These are phyloP conservation scores for Gymnocephalus cernua DNA, from an alignment of 2,113 vertebrate species.

Conservation along the genomic window DNA sequence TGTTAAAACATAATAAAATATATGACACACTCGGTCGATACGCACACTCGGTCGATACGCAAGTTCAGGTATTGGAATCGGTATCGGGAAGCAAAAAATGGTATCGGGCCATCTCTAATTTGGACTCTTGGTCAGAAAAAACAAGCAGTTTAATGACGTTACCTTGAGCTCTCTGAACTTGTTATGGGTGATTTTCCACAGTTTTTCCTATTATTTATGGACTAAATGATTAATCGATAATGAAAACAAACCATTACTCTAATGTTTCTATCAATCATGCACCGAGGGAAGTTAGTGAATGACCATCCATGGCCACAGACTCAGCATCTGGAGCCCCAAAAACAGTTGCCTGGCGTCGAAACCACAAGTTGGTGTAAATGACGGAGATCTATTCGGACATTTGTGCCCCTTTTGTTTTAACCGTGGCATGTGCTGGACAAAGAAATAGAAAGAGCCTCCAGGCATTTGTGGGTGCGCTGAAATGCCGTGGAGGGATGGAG, in stretches of 20 bases:
- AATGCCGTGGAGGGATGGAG: background rate
- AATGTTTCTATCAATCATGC: conserved; percentile 3
- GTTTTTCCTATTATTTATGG: background rate
- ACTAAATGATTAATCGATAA: background rate
- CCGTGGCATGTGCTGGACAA: conserved; percentile 22
- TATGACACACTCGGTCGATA: no score
- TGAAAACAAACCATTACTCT: background rate
- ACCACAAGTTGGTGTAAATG: conserved; percentile 21
- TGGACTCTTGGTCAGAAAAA: background rate
- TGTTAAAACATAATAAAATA: no score
- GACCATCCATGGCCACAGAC: background rate
- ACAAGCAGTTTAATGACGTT: background rate
- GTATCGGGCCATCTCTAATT: no score
- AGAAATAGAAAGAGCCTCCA: conserved; percentile 10
- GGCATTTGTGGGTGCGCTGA: background rate
- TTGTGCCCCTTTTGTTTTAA: conserved; percentile 24
- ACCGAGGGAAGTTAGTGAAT: background rate
- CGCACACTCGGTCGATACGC: no score
- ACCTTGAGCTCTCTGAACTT: background rate
- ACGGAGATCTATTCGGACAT: conserved; percentile 7
- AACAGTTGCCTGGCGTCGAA: conserved; percentile 10
- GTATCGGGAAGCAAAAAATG: no score
- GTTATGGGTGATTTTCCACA: background rate
- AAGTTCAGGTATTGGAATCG: no score
- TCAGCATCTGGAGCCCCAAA: conserved; percentile 11